These are phyloP conservation scores for Margaritifera margaritifera DNA, from an alignment of 2,888 invertebrate genomes.

Conservation along the genomic window DNA sequence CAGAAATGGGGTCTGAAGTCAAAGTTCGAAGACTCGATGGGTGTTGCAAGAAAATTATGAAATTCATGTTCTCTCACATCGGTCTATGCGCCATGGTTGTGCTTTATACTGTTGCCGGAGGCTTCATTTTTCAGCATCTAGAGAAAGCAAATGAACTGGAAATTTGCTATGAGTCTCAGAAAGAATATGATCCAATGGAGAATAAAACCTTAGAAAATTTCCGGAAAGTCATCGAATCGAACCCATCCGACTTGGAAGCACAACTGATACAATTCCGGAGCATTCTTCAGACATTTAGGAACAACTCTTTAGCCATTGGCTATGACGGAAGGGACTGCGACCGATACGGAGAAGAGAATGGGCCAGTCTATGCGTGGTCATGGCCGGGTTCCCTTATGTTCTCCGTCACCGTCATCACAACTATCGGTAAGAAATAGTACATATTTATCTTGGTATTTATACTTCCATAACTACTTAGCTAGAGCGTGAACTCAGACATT, in stretches of 20 bases:
- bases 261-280: conserved; percentile 59
- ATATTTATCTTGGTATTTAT: background rate
- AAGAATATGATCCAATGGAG: conserved; percentile 65
- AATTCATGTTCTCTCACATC: conserved; percentile 71
- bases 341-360: conserved; percentile 59
- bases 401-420: conserved; percentile 71
- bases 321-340: conserved; percentile 69
- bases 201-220: conserved; percentile 60
- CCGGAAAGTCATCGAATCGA: conserved; percentile 58
- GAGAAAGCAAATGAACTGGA: conserved; percentile 71
- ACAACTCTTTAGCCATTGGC: conserved; percentile 65
- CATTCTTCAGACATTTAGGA: conserved; percentile 64
- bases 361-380: conserved; percentile 68
- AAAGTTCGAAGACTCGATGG: conserved; percentile 14
- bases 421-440: conserved; percentile 64
- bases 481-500: no score
- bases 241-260: conserved; percentile 52
- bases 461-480: background rate
- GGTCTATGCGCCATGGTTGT: conserved; percentile 70
- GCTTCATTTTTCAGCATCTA: conserved; percentile 71
- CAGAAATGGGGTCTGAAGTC: no score
- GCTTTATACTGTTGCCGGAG: conserved; percentile 71
- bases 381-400: conserved; percentile 71
- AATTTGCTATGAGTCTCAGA: conserved; percentile 63
- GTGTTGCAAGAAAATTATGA: conserved; percentile 65